phyloP scores from a whole-genome alignment of 2,888 invertebrate species.

The Troides aeacus region DNA sequence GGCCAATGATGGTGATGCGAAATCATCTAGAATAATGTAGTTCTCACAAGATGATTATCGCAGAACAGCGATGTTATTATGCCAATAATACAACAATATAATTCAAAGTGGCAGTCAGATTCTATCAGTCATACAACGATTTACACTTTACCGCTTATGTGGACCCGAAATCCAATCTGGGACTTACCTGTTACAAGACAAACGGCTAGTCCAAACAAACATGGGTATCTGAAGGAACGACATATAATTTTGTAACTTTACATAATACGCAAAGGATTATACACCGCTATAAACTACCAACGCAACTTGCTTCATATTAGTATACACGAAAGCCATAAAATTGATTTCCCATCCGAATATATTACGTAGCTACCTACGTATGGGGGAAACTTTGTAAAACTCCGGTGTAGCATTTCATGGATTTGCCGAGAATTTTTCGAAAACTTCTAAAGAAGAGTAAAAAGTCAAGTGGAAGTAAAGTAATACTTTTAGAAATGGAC shows the following conservation, averaged over 20 bases:
- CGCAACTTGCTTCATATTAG: conserved; percentile 31
- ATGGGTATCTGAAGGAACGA: neutral
- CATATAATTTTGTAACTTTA: conserved; percentile 28
- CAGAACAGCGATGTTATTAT: too few species aligned
- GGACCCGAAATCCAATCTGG: too few species aligned
- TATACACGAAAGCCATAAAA: conserved; percentile 33
- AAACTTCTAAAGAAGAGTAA: conserved; percentile 28
- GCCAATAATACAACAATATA: too few species aligned
- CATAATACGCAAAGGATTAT: conserved; percentile 38
- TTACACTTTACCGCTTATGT: too few species aligned
- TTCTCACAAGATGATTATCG: too few species aligned
- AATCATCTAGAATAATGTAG: too few species aligned
- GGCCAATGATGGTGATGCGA: too few species aligned
- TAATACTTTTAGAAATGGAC: conserved; percentile 25
- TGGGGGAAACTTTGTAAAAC: conserved; percentile 24
- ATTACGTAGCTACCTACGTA: conserved; percentile 20
- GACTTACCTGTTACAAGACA: neutral
- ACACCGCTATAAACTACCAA: conserved; percentile 33
- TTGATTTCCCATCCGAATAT: conserved; percentile 27
- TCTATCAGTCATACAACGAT: too few species aligned
- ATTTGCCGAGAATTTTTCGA: conserved; percentile 26
- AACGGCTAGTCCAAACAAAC: neutral
- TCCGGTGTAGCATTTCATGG: conserved; percentile 27
- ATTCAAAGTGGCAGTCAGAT: too few species aligned
- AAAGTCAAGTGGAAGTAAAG: conserved; percentile 28